These are phyloP conservation scores for Diaphora mendica DNA, from an alignment of 2,888 invertebrate genomes.

Conservation along the genomic window DNA sequence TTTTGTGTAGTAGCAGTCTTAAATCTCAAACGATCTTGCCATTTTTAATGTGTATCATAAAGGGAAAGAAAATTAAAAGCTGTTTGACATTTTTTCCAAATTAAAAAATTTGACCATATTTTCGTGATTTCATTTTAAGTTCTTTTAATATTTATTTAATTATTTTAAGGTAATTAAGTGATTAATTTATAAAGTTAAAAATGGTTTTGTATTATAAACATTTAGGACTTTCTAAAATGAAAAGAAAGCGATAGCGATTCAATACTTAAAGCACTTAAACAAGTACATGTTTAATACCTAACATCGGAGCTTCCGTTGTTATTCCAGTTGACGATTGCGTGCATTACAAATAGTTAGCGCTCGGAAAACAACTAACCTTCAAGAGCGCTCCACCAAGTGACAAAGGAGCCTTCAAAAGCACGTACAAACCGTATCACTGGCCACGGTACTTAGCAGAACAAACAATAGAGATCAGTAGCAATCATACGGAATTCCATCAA, in stretches of 20 bases:
- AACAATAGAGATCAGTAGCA: conserved; percentile 75
- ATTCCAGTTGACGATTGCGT: conserved; percentile 28
- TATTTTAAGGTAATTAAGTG: no score
- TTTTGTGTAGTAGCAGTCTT: background rate
- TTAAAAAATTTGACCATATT: no score
- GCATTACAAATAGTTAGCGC: conserved; percentile 25
- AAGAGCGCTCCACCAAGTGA: conserved; percentile 67
- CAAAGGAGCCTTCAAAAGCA: conserved; percentile 74
- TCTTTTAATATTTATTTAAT: no score
- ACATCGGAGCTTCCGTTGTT: conserved; percentile 31
- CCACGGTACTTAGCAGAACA: conserved; percentile 78
- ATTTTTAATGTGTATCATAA: background rate
- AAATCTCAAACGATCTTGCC: background rate
- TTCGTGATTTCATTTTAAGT: no score
- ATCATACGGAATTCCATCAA: conserved; percentile 66
- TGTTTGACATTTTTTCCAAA: no score
- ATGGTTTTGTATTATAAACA: background rate
- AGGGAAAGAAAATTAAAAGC: background rate
- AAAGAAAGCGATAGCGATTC: conserved; percentile 17
- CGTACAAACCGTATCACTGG: conserved; percentile 67
- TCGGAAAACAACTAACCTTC: conserved; percentile 53
- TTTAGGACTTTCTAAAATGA: background rate
- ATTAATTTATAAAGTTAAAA: background rate
- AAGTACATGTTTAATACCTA: conserved; percentile 27
- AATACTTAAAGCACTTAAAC: conserved; percentile 23